These are phyloP conservation scores for Psittacula cyanocephala DNA, from an alignment of 2,113 vertebrate genomes.

Conservation along the genomic window DNA sequence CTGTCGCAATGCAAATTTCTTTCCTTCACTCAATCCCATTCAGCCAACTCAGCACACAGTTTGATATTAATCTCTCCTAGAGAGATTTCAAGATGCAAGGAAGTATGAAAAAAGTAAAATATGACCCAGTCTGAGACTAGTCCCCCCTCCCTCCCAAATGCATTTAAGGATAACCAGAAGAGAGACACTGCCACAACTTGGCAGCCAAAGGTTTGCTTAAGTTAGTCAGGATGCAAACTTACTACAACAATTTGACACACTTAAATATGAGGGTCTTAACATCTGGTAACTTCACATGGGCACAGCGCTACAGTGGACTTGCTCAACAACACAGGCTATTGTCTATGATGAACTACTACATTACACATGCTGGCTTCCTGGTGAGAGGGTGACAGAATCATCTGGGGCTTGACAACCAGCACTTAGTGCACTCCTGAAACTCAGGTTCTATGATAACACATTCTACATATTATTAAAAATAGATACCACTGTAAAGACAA, in stretches of 20 bases:
- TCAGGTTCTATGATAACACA: background rate
- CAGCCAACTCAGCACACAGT: background rate
- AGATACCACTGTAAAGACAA: background rate
- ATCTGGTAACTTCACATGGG: background rate
- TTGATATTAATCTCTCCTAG: background rate
- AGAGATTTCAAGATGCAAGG: background rate
- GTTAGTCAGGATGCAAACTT: background rate
- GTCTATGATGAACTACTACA: background rate
- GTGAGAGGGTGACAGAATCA: background rate
- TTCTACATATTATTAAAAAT: background rate
- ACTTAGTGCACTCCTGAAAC: background rate
- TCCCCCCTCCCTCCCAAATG: background rate
- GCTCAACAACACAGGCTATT: background rate
- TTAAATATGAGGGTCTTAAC: background rate
- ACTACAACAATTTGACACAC: background rate
- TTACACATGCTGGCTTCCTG: background rate
- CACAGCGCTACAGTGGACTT: background rate
- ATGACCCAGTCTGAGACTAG: background rate
- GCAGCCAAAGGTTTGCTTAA: background rate
- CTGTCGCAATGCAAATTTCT: background rate
- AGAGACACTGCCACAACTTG: background rate
- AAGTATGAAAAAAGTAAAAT: background rate
- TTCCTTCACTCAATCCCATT: background rate
- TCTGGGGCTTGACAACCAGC: background rate
- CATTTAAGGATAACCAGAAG: background rate